Evolutionary conservation across 2,888 invertebrate species (phyloP).

Genomic region (Ctena decussata): DNA sequence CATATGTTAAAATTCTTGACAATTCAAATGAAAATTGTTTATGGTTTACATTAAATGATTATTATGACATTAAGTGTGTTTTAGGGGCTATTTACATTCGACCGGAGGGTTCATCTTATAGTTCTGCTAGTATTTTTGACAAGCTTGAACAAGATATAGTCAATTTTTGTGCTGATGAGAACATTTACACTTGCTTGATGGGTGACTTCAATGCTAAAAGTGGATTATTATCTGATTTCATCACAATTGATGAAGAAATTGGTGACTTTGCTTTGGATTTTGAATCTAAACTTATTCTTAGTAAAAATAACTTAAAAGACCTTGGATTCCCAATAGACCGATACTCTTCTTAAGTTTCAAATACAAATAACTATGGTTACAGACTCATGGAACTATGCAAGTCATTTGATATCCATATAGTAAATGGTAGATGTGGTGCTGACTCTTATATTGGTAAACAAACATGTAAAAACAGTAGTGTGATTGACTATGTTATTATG

Average conservation of each 20-base stretch:
- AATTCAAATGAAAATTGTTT: constrained; percentile 4
- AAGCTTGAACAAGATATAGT: not conserved
- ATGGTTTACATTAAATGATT: not conserved
- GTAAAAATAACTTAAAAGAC: constrained; percentile 4
- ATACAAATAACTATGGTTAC: not conserved
- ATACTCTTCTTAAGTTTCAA: not conserved
- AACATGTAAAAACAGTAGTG: not conserved
- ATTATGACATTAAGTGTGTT: constrained; percentile 2
- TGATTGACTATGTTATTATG: constrained; percentile 12
- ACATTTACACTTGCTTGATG: not conserved
- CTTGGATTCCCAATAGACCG: not conserved
- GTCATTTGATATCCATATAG: not conserved
- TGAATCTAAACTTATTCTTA: constrained; percentile 1
- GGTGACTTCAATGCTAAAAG: constrained; percentile 3
- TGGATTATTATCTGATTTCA: not conserved
- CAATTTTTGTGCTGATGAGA: not conserved
- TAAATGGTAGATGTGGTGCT: not conserved
- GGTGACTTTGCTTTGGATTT: not conserved
- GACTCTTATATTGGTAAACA: not conserved
- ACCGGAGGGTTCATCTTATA: constrained; percentile 2
- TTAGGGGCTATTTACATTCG: constrained; percentile 8
- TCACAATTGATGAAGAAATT: not conserved
- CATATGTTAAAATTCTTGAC: not conserved
- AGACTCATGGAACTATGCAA: not conserved
- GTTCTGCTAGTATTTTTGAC: constrained; percentile 6